Conservation (phyloP, 2,797 vertebrate genomes). For the Benthosema pterotum region DNA sequence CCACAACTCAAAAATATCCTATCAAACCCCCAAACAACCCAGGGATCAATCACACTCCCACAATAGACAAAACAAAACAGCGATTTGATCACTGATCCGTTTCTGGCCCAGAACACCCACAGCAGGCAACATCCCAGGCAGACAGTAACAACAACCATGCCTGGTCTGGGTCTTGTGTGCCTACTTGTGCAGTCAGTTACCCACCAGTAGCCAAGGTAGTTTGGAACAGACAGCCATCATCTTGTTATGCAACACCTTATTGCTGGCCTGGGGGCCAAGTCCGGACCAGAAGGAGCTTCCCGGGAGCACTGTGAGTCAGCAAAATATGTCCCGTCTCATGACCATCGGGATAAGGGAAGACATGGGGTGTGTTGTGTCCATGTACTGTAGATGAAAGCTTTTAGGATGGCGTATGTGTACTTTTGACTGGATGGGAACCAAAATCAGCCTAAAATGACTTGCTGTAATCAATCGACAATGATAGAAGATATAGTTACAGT, state of each 20-base stretch:
- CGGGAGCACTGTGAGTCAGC: constrained; percentile 53
- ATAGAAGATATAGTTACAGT: too few relatives aligned
- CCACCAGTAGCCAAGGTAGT: constrained; percentile 49
- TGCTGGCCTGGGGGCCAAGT: constrained; percentile 8
- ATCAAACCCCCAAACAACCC: neutral
- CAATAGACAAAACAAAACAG: too few relatives aligned
- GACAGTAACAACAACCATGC: neutral
- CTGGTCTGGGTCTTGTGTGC: constrained; percentile 14
- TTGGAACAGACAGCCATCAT: constrained; percentile 41
- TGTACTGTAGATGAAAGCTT: neutral
- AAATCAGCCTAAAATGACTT: too few relatives aligned
- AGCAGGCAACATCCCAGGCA: neutral
- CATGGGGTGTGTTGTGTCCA: too few relatives aligned
- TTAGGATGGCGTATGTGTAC: too few relatives aligned
- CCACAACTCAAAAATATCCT: too few relatives aligned
- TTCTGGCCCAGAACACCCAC: too few relatives aligned
- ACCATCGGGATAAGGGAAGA: constrained; percentile 20
- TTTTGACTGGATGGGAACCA: too few relatives aligned
- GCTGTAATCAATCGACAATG: too few relatives aligned
- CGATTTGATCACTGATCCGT: neutral
- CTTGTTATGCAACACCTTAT: constrained; percentile 62
- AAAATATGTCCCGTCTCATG: constrained; percentile 48
- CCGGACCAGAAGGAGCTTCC: constrained; percentile 52
- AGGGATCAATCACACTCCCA: neutral
- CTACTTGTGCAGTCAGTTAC: constrained; percentile 40